phyloP scores from a whole-genome alignment of 2,797 vertebrate species.

The Gallinago solitaria region DNA sequence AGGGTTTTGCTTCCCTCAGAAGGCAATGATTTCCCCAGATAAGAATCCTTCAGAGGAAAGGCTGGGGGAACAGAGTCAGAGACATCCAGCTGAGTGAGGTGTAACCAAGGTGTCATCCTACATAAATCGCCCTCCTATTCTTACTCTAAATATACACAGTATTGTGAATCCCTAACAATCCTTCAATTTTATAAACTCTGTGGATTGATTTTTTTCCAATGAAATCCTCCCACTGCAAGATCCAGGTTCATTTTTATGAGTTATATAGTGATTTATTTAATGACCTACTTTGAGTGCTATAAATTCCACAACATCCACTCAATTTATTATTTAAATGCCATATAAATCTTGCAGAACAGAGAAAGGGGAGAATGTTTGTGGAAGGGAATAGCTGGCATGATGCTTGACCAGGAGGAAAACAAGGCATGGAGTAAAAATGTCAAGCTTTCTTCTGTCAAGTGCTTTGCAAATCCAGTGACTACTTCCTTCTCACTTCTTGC shows the following conservation, averaged over 20 bases:
- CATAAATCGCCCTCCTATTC: not conserved
- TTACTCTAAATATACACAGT: not conserved
- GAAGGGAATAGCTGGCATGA: not conserved
- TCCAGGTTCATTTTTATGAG: constrained; percentile 63
- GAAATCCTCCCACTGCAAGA: constrained; percentile 48
- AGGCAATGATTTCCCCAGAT: not conserved
- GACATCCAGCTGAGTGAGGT: not conserved
- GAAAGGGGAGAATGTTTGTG: not conserved
- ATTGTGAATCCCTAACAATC: not conserved
- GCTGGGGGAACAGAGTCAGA: not conserved
- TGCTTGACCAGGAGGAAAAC: not conserved
- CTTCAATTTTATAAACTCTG: constrained; percentile 28
- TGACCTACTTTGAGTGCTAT: constrained; percentile 51
- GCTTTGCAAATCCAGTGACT: not conserved
- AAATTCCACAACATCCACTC: constrained; percentile 32
- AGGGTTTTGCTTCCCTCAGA: not conserved
- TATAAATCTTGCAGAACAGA: constrained; percentile 54
- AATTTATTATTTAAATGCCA: constrained; percentile 66
- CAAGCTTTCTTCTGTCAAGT: not conserved
- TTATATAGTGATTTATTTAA: constrained; percentile 68
- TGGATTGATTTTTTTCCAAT: constrained; percentile 29
- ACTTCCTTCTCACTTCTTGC: not conserved
- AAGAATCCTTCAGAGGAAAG: not conserved
- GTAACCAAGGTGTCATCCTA: not conserved
- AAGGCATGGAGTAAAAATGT: not conserved